Conservation (phyloP, 1,140 invertebrate species). For the Protaetia brevitarsis region DNA sequence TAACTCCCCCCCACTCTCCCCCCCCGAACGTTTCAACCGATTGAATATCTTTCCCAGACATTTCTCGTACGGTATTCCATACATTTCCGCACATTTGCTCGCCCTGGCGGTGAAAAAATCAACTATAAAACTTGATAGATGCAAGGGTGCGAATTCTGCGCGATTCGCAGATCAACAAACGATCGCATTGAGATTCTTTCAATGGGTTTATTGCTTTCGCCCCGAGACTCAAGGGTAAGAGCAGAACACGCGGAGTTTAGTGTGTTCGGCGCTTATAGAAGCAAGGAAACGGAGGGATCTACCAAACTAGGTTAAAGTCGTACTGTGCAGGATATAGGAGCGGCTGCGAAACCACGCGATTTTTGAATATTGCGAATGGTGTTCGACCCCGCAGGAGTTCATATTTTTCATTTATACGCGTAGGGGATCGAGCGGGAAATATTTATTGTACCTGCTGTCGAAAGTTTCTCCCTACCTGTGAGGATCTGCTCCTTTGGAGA, state of each 20-base stretch:
- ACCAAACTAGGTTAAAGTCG: conserved; percentile 5
- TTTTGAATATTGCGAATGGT: conserved; percentile 6
- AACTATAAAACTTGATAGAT: not conserved
- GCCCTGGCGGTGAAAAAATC: no score
- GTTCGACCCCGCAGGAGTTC: not conserved
- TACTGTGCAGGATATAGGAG: not conserved
- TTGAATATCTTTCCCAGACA: no score
- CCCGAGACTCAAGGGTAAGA: conserved; percentile 31
- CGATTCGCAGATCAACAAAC: conserved; percentile 37
- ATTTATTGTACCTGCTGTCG: conserved; percentile 13
- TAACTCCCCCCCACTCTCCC: no score
- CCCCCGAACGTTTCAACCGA: no score
- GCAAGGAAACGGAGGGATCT: not conserved
- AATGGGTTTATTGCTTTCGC: conserved; percentile 44
- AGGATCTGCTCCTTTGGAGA: no score
- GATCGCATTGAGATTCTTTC: conserved; percentile 41
- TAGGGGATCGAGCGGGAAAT: not conserved
- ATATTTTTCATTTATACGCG: not conserved
- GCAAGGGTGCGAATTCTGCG: conserved; percentile 25
- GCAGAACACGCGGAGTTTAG: conserved; percentile 19
- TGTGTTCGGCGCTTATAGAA: not conserved
- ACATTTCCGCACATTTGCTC: no score
- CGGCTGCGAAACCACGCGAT: not conserved
- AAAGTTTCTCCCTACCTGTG: no score
- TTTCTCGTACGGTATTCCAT: no score